Conservation (phyloP, 2,113 vertebrate species). For the Coreoperca whiteheadi region DNA sequence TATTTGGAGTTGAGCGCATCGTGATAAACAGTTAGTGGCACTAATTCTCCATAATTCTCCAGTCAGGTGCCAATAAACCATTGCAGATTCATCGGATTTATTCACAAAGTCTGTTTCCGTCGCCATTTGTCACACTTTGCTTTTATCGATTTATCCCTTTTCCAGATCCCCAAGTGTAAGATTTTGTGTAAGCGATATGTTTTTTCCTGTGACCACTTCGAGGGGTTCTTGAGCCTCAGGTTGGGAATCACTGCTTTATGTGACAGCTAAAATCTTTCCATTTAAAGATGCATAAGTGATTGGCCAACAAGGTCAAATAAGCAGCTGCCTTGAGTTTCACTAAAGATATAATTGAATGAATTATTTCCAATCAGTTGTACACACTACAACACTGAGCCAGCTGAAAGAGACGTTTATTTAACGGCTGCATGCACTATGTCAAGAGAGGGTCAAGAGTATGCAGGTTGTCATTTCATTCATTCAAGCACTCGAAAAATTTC, state of each 20-base stretch:
- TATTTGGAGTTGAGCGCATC: too few species aligned
- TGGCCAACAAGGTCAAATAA: not conserved
- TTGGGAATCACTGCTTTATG: not conserved
- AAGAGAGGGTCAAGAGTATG: constrained; percentile 15
- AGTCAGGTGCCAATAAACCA: too few species aligned
- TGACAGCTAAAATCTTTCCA: not conserved
- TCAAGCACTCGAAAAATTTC: not conserved
- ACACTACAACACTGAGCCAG: not conserved
- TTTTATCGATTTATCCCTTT: too few species aligned
- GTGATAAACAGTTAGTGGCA: too few species aligned
- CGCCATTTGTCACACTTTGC: not conserved
- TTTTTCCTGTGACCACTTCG: not conserved
- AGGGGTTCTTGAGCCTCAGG: not conserved
- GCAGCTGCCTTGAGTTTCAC: not conserved
- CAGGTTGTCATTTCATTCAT: constrained; percentile 10
- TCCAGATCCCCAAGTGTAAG: too few species aligned
- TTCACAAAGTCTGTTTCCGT: too few species aligned
- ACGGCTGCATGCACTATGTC: not conserved
- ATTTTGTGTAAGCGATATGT: not conserved
- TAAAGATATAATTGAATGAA: too few species aligned
- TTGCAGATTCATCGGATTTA: too few species aligned
- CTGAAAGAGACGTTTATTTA: constrained; percentile 3
- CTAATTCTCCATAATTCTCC: too few species aligned
- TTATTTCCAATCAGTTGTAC: not conserved
- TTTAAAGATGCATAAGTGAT: not conserved